phyloP scores from a whole-genome alignment of 2,113 vertebrate genomes.

The Nycticebus coucang region DNA sequence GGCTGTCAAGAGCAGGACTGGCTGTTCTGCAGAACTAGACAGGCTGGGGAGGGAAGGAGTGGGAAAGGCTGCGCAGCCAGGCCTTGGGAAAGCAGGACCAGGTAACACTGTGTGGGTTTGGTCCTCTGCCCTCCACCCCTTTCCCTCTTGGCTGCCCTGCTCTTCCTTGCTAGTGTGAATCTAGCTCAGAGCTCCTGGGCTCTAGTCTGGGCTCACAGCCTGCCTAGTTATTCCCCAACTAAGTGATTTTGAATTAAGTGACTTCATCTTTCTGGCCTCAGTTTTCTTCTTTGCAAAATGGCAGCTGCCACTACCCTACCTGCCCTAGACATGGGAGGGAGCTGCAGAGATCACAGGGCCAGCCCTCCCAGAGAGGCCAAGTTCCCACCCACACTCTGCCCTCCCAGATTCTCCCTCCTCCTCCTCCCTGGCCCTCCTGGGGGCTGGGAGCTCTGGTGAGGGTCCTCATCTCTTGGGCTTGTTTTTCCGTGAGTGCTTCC shows the following conservation, averaged over 20 bases:
- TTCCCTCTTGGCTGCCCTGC: not conserved
- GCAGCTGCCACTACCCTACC: not conserved
- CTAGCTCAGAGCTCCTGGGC: not conserved
- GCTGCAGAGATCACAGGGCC: not conserved
- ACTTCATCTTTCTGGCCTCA: not conserved
- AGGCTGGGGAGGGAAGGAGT: not conserved
- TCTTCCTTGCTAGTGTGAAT: not conserved
- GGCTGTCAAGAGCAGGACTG: not conserved
- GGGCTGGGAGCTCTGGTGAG: not conserved
- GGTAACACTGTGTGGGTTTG: no score
- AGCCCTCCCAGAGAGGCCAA: not conserved
- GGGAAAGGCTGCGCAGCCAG: not conserved
- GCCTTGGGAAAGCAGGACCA: not conserved
- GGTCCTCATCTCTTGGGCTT: not conserved
- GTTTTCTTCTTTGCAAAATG: not conserved
- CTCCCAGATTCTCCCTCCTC: not conserved
- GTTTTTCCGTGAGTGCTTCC: not conserved
- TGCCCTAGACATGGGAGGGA: not conserved
- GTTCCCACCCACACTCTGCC: not conserved
- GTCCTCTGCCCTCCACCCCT: not conserved
- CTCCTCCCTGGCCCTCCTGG: not conserved
- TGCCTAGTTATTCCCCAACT: not conserved
- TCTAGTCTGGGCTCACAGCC: not conserved
- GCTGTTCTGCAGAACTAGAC: not conserved
- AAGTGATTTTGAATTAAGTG: not conserved